Evolutionary conservation across 1,140 invertebrate genomes (phyloP).

Genomic region (Micrasema minimum): DNA sequence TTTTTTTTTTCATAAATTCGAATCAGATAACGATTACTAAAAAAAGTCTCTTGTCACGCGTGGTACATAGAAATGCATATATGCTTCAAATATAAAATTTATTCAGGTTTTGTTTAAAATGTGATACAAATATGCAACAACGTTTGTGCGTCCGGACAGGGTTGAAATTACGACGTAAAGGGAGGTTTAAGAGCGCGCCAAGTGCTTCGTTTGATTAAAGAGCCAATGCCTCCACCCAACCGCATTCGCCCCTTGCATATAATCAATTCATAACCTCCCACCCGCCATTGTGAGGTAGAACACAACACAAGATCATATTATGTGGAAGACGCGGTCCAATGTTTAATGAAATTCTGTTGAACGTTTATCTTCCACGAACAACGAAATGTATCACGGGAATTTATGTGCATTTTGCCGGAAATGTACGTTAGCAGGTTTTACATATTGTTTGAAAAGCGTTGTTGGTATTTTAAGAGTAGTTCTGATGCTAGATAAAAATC

Average conservation of each 20-base stretch:
- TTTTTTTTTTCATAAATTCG: no score
- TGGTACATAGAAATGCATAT: no score
- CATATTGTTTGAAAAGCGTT: not conserved
- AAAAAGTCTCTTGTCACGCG: no score
- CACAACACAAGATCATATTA: slow-evolving; percentile 19
- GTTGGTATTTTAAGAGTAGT: not conserved
- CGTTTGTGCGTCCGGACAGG: not conserved
- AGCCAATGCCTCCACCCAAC: slow-evolving; percentile 25
- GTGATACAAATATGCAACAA: no score
- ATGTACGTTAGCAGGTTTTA: not conserved
- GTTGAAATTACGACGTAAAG: slow-evolving; percentile 29
- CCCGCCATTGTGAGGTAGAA: not conserved
- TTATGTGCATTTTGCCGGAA: slow-evolving; percentile 11
- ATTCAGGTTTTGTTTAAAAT: no score
- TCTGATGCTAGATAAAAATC: not conserved
- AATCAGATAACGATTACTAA: no score
- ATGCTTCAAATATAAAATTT: no score
- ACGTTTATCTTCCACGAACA: slow-evolving; percentile 34
- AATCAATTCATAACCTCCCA: slow-evolving; percentile 37
- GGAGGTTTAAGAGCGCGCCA: slow-evolving; percentile 9
- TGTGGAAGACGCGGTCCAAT: slow-evolving; percentile 28
- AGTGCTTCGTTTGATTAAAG: slow-evolving; percentile 42
- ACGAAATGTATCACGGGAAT: slow-evolving; percentile 1
- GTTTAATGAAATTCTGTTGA: slow-evolving; percentile 41
- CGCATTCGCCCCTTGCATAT: not conserved